phyloP scores from a whole-genome alignment of 2,113 vertebrate species.

The Osmerus mordax region DNA sequence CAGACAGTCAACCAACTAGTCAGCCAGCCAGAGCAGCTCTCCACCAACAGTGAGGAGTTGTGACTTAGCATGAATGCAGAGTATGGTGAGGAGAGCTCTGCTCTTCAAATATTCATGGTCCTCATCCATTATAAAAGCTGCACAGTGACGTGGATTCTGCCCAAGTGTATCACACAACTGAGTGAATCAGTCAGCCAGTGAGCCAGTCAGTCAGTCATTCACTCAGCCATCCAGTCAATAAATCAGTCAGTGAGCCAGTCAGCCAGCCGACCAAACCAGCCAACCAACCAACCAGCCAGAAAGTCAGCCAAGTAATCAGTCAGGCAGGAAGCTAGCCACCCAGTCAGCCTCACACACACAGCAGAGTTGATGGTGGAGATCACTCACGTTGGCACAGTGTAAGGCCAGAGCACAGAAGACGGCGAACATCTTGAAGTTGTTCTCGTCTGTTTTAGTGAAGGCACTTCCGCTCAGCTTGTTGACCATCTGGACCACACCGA shows the following conservation, averaged over 20 bases:
- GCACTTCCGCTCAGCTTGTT: slow-evolving; percentile 98
- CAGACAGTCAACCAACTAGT: too few species aligned
- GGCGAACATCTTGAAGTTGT: slow-evolving; percentile 99
- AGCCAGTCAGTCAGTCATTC: too few species aligned
- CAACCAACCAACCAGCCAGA: too few species aligned
- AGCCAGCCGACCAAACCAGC: too few species aligned
- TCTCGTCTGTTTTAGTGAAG: slow-evolving; percentile 99
- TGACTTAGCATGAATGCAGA: slow-evolving; percentile 34
- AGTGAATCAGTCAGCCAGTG: slow-evolving; percentile 35
- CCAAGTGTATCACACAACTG: slow-evolving; percentile 54
- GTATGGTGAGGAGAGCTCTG: slow-evolving; percentile 10
- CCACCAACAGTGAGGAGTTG: too few species aligned
- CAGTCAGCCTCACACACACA: too few species aligned
- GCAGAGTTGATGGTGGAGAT: neutral
- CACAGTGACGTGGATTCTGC: slow-evolving; percentile 54
- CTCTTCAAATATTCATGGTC: slow-evolving; percentile 64
- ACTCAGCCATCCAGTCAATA: too few species aligned
- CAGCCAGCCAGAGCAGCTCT: too few species aligned
- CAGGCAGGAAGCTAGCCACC: too few species aligned
- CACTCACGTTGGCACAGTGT: slow-evolving; percentile 99
- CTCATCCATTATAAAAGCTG: slow-evolving; percentile 59
- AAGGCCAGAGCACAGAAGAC: slow-evolving; percentile 99
- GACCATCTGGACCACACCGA: slow-evolving; percentile 98
- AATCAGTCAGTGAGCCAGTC: too few species aligned
- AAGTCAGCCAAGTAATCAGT: too few species aligned